phyloP scores from a whole-genome alignment of 2,888 invertebrate species.

The Thecocarcelia acutangulata region DNA sequence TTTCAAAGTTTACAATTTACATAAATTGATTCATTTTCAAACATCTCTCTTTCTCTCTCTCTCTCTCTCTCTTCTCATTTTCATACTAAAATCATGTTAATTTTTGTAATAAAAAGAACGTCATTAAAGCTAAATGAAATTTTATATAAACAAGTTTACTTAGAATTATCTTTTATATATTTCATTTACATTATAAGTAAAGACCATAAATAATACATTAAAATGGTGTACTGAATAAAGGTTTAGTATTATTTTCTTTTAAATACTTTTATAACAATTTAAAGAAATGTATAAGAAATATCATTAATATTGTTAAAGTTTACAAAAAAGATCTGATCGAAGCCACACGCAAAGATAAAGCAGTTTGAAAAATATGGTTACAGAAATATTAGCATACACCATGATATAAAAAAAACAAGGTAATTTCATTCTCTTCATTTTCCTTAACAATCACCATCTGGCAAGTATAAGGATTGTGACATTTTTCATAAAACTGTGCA shows the following conservation, averaged over 20 bases:
- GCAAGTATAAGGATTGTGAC: too few species aligned
- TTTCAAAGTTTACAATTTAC: constrained; percentile 43
- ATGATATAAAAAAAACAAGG: too few species aligned
- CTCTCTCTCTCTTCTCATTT: constrained; percentile 44
- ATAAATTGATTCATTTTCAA: constrained; percentile 58
- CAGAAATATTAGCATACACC: too few species aligned
- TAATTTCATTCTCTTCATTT: too few species aligned
- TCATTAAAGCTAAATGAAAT: constrained; percentile 65
- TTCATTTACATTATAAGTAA: constrained; percentile 20
- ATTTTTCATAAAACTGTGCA: too few species aligned
- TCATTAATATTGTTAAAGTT: too few species aligned
- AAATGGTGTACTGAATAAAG: constrained; percentile 18
- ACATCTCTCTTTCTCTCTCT: constrained; percentile 5
- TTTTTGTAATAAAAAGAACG: constrained; percentile 60
- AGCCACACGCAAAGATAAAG: too few species aligned
- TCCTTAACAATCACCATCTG: too few species aligned
- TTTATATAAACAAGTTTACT: constrained; percentile 64
- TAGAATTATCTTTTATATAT: constrained; percentile 42
- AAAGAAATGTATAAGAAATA: too few species aligned
- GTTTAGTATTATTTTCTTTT: background rate
- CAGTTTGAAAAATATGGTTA: too few species aligned
- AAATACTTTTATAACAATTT: too few species aligned
- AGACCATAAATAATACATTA: constrained; percentile 58
- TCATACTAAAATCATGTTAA: constrained; percentile 59
- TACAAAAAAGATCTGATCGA: too few species aligned